Percentiles rank a stretch among this genome's conserved stretches.
phyloP scores from a whole-genome alignment of 2,113 vertebrate genomes.

The Myodes glareolus region DNA sequence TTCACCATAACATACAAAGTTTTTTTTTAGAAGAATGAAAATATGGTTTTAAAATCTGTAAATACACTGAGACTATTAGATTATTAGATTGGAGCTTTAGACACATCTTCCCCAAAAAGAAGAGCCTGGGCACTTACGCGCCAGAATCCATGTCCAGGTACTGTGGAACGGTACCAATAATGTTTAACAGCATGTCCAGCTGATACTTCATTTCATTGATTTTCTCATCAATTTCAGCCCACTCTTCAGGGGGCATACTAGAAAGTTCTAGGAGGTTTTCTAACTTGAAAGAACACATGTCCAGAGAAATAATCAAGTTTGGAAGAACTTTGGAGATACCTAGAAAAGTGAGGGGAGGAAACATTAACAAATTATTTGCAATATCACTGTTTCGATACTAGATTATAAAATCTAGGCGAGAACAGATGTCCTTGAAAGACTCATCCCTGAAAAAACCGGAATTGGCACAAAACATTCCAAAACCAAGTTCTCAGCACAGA shows the following conservation, averaged over 20 bases:
- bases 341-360: slow-evolving; percentile 55
- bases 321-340: slow-evolving; percentile 81
- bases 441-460: neutral
- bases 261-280: slow-evolving; percentile 54
- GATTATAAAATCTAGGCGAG: slow-evolving; percentile 34
- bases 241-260: slow-evolving; percentile 75
- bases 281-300: slow-evolving; percentile 85
- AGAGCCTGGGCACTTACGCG: slow-evolving; percentile 77
- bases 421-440: neutral
- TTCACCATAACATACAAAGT: neutral
- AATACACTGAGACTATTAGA: neutral
- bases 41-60: neutral
- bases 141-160: slow-evolving; percentile 52
- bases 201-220: slow-evolving; percentile 82
- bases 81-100: neutral
- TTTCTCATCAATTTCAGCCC: slow-evolving; percentile 80
- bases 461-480: neutral
- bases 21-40: neutral
- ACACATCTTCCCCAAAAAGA: neutral
- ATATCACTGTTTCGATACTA: neutral
- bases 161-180: slow-evolving; percentile 71
- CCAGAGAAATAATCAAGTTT: slow-evolving; percentile 82
- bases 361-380: neutral
- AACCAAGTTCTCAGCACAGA: neutral
- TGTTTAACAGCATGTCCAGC: slow-evolving; percentile 75